Conservation (phyloP, 2,888 invertebrate species). For the Azorinus chamasolen region DNA sequence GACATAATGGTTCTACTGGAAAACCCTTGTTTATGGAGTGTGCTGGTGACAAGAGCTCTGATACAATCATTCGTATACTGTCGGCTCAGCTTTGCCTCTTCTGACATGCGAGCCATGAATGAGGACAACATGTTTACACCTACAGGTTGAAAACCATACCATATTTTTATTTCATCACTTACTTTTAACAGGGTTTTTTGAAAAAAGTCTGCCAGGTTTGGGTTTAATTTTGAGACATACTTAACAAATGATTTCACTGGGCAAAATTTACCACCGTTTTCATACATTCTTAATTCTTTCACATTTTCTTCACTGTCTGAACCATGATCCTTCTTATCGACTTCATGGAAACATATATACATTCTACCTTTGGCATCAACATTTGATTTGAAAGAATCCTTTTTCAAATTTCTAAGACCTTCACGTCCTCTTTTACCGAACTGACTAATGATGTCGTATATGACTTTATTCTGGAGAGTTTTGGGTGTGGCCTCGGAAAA, state of each 20-base stretch:
- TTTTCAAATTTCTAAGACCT: slow-evolving; percentile 11
- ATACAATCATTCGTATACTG: slow-evolving; percentile 61
- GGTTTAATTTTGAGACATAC: slow-evolving; percentile 59
- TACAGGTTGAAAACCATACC: slow-evolving; percentile 53
- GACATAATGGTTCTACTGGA: no score
- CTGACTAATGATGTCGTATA: slow-evolving; percentile 44
- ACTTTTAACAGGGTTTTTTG: slow-evolving; percentile 45
- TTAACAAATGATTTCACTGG: slow-evolving; percentile 54
- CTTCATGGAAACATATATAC: slow-evolving; percentile 6
- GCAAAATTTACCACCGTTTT: slow-evolving; percentile 38
- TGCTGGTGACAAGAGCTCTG: slow-evolving; percentile 39
- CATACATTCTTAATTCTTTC: slow-evolving; percentile 47
- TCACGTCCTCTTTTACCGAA: slow-evolving; percentile 37
- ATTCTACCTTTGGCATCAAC: slow-evolving; percentile 4
- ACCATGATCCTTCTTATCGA: slow-evolving; percentile 9
- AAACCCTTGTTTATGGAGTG: no score
- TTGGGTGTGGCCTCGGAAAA: slow-evolving; percentile 9
- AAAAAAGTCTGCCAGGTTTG: slow-evolving; percentile 43
- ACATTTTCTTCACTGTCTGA: slow-evolving; percentile 11
- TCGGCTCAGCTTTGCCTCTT: slow-evolving; percentile 44
- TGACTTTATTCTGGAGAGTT: slow-evolving; percentile 31
- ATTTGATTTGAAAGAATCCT: background rate
- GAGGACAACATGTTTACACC: slow-evolving; percentile 53
- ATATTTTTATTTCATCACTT: slow-evolving; percentile 4
- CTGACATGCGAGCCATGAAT: slow-evolving; percentile 55